Conservation (phyloP, 2,113 vertebrate species). For the Mormyrus lacerda region DNA sequence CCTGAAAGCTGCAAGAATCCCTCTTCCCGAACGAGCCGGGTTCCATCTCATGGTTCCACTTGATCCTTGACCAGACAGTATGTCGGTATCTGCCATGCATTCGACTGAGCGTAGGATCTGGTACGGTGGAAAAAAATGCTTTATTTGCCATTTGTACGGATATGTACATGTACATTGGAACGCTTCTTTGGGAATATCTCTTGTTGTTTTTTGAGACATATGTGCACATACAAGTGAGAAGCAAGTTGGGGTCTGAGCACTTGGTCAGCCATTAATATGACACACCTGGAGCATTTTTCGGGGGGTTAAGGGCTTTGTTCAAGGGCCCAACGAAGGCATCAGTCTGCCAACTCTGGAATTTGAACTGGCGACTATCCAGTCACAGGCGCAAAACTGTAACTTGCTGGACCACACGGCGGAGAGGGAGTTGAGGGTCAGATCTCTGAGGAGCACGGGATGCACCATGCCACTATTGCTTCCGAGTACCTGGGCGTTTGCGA, state of each 20-base stretch:
- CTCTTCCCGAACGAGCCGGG: not conserved
- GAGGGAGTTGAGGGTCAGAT: constrained; percentile 45
- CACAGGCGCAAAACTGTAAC: not conserved
- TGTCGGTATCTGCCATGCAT: constrained; percentile 33
- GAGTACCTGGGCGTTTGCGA: constrained; percentile 39
- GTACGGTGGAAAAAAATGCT: not conserved
- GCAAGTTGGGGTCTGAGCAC: not conserved
- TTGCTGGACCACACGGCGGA: constrained; percentile 24
- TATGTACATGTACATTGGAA: not conserved
- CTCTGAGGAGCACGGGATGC: not conserved
- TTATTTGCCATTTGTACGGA: not conserved
- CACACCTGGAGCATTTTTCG: not conserved
- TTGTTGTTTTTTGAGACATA: not conserved
- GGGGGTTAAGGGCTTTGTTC: not conserved
- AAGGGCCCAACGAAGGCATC: not conserved
- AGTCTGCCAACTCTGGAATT: not conserved
- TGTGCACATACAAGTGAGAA: not conserved
- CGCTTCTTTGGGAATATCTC: not conserved
- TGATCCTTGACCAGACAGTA: constrained; percentile 34
- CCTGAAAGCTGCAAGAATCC: not conserved
- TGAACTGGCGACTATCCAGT: not conserved
- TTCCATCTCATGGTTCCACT: not conserved
- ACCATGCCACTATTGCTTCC: constrained; percentile 20
- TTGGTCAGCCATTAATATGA: not conserved
- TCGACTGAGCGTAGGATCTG: not conserved